Evolutionary conservation across 2,797 vertebrate genomes (phyloP).

Genomic region (Peromyscus attwateri): DNA sequence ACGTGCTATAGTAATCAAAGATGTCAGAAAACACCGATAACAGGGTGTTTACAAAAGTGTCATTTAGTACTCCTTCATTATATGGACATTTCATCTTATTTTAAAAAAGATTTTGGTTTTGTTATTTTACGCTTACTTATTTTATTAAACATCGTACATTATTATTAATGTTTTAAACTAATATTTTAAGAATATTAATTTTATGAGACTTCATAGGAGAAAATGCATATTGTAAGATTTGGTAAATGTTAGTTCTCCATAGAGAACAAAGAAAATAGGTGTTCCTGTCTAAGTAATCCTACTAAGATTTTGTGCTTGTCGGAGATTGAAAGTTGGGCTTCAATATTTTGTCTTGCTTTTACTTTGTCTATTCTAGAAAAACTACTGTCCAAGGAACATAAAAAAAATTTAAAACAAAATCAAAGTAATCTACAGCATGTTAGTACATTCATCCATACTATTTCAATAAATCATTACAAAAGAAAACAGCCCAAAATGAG

Average conservation of each 20-base stretch:
- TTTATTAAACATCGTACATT: neutral
- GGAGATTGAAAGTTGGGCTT: accelerated
- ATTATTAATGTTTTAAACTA: neutral
- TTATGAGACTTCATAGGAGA: neutral
- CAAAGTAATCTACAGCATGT: neutral
- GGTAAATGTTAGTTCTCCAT: no score
- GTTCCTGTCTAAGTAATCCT: neutral
- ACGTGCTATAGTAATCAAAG: neutral
- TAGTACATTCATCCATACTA: neutral
- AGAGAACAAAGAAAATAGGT: neutral
- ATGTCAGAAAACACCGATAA: neutral
- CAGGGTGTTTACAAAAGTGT: neutral
- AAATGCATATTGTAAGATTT: neutral
- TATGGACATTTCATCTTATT: neutral
- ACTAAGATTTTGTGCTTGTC: neutral
- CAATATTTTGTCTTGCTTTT: neutral
- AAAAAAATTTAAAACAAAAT: neutral
- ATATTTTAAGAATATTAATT: neutral
- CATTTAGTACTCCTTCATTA: neutral
- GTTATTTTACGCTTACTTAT: neutral
- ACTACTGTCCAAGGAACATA: neutral
- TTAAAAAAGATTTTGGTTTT: neutral
- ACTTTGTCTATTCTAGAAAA: neutral
- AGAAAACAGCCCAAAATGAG: neutral
- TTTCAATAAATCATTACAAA: neutral